Base-by-base conservation (phyloP, 2,888 invertebrate genomes). In the Drosophila tanythrix region DNA sequence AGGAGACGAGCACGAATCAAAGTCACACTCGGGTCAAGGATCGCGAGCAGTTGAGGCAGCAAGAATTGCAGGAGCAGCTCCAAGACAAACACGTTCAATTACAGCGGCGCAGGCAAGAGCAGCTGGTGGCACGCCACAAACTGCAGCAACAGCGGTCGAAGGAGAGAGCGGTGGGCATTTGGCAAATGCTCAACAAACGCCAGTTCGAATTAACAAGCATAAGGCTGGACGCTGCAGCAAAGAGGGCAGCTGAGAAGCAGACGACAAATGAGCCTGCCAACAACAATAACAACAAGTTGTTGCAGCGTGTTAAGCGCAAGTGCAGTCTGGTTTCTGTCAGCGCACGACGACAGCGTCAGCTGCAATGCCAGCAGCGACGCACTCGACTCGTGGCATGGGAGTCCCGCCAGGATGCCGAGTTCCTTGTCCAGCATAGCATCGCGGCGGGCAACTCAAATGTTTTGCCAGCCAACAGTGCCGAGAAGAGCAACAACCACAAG, bases 1-100 rank as follows among this genome's bases (percentile, higher is more conserved):
- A 96, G 48, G 95, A 95, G 68, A 97, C 97, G 0, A 95, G 95
- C 0, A 95, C 96, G 0, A 97, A 96, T 57, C 95, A 96, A 57
- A 96, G 96, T 0, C 94, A 97, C 53, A 96, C 96, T 70, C 95
- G 95, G 85, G 96, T 96, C 65, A 95, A 95, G 43, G 21, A 43
- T 0, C 94, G 95, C 55, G 93, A 95, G 27, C 52, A 68, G 0
- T 31, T 74, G 7, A 60, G 57, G 15, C 65, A 74, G 11, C 57
- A 70, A 29, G 8, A 51, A 1, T 3, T 67, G 7, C 70, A 76
- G 2, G n/a, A 51, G 13, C 56, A 66, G 38, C 25, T 63, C 6
- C 51, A 52, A 0, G 18, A 10, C 2, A 40, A 60, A 21, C 46
- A 38, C 2, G 25, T 36, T 4, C 50, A 57, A 3, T 38, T 59